These are phyloP conservation scores for Corynorhinus townsendii DNA, from an alignment of 2,113 vertebrate genomes.

Conservation along the genomic window DNA sequence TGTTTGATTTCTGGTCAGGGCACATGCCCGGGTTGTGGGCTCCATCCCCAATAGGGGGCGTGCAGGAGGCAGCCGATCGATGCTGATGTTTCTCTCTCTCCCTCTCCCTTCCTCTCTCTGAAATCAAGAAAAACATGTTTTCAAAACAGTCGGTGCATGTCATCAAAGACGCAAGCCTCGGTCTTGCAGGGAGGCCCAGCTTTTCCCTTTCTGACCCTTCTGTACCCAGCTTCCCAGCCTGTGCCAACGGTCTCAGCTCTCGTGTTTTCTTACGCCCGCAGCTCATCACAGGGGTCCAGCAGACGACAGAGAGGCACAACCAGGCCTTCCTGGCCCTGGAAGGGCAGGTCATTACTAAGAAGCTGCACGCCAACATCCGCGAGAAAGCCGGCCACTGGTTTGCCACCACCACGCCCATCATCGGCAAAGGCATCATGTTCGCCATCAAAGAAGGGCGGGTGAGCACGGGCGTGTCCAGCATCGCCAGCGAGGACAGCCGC, in stretches of 20 bases:
- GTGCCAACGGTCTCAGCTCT: not conserved
- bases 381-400: conserved; percentile 98
- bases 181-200: not conserved
- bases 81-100: no score
- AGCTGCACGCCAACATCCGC: conserved; percentile 84
- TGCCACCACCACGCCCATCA: conserved; percentile 91
- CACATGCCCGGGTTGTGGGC: no score
- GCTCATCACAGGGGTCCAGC: conserved; percentile 97
- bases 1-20: no score
- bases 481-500: conserved; percentile 94
- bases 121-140: no score
- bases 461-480: conserved; percentile 88
- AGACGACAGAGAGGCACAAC: conserved; percentile 95
- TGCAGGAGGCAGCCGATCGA: no score
- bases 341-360: conserved; percentile 93
- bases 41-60: no score
- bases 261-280: conserved; percentile 73
- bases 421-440: conserved; percentile 96
- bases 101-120: no score
- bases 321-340: conserved; percentile 98
- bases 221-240: not conserved
- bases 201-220: not conserved
- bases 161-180: rapidly evolving
- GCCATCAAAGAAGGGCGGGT: conserved; percentile 94
- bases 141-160: rapidly evolving